Percentiles rank a stretch among this genome's conserved stretches.
Conservation (phyloP, 2,113 vertebrate species). For the Danio rerio region GRCz12tu NC_133182.1:74809501-74810000, state of each 20-base stretch:
- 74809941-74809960: constrained; percentile 55
- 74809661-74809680: constrained; percentile 53
- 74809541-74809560: constrained; percentile 59
- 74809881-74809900: constrained; percentile 84
- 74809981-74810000: constrained; percentile 1
- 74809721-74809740: constrained; percentile 2
- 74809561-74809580: constrained; percentile 52
- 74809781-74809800: constrained; percentile 69
- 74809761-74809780: constrained; percentile 47
- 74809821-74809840: constrained; percentile 74
- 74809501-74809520: constrained; percentile 42
- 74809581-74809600: constrained; percentile 57
- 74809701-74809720: constrained; percentile 56
- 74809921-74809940: constrained; percentile 66
- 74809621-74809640: constrained; percentile 72
- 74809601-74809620: constrained; percentile 58
- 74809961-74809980: not conserved
- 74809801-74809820: constrained; percentile 70
- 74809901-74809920: constrained; percentile 76
- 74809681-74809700: constrained; percentile 38
- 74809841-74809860: constrained; percentile 68
- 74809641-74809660: constrained; percentile 64
- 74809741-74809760: constrained; percentile 3
- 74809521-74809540: constrained; percentile 59
- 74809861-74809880: constrained; percentile 56